Percentiles rank a stretch among this genome's conserved stretches.
Evolutionary conservation across 2,888 invertebrate genomes (phyloP).

Genomic region (Drosophila lutescens): DNA sequence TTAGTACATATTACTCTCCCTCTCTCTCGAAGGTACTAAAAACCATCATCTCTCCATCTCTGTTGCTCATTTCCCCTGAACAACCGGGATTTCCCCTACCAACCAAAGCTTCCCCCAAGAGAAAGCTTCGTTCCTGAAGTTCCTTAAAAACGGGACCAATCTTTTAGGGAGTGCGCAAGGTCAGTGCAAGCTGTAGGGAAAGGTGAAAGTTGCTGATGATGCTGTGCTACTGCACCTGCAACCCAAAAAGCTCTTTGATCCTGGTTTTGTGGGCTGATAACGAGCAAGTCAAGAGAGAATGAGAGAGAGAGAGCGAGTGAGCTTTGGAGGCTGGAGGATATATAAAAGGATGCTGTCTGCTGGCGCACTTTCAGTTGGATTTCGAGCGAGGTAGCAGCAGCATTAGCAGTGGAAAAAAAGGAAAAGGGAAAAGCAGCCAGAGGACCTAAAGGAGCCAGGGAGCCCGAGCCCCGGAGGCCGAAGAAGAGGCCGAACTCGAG

Average conservation of each 20-base stretch:
- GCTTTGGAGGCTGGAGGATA: constrained; percentile 44
- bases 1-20: constrained; percentile 16
- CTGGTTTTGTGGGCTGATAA: constrained; percentile 35
- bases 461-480: not conserved
- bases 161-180: constrained; percentile 73
- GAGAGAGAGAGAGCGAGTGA: constrained; percentile 17
- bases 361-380: constrained; percentile 75
- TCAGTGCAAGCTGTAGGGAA: constrained; percentile 74
- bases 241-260: constrained; percentile 42
- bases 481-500: constrained; percentile 1
- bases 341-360: constrained; percentile 75
- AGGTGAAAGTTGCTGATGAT: constrained; percentile 51
- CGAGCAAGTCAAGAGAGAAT: constrained; percentile 31
- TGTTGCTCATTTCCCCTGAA: constrained; percentile 52
- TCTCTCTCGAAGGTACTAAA: constrained; percentile 3
- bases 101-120: constrained; percentile 53
- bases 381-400: constrained; percentile 73
- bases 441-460: not conserved
- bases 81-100: constrained; percentile 5
- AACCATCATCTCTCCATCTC: constrained; percentile 4
- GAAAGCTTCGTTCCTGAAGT: constrained; percentile 78
- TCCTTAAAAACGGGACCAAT: constrained; percentile 61
- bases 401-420: constrained; percentile 39
- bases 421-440: not conserved
- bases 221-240: constrained; percentile 36